Conservation (phyloP, 1,140 invertebrate genomes). For the Euwallacea similis region DNA sequence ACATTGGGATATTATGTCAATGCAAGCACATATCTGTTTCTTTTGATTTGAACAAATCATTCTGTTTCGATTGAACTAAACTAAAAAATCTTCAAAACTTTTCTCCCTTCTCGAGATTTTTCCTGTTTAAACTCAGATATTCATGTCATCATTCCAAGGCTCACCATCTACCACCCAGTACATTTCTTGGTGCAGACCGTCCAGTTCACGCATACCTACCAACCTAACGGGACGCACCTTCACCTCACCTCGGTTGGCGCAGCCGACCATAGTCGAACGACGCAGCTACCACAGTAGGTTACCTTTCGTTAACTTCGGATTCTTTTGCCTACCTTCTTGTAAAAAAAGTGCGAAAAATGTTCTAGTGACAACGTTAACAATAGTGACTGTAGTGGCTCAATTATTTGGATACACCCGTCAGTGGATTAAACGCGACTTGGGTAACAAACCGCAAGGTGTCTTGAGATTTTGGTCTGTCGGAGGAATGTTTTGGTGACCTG, state of each 20-base stretch:
- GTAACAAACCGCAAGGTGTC: constrained; percentile 4
- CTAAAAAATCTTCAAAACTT: neutral
- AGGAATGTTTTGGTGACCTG: constrained; percentile 18
- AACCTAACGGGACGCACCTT: constrained; percentile 49
- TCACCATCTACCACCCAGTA: too few relatives aligned
- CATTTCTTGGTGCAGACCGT: neutral
- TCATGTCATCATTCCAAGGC: neutral
- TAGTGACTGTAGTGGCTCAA: constrained; percentile 9
- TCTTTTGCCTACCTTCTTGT: neutral
- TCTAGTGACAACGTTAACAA: constrained; percentile 17
- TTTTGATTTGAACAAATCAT: neutral
- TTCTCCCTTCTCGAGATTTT: neutral
- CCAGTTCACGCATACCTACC: constrained; percentile 35
- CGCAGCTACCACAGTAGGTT: constrained; percentile 29
- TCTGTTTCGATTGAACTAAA: neutral
- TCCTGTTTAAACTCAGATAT: neutral
- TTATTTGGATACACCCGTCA: constrained; percentile 19
- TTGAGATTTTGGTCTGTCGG: neutral
- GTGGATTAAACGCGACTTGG: constrained; percentile 14
- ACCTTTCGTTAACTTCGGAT: constrained; percentile 31
- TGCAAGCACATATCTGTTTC: neutral
- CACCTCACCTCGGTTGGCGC: constrained; percentile 41
- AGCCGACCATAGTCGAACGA: constrained; percentile 36
- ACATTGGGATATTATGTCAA: neutral
- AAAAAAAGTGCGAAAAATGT: constrained; percentile 23